Percentiles rank a stretch among this genome's conserved stretches.
Conservation (phyloP, 2,113 vertebrate genomes). For the Columba livia region DNA sequence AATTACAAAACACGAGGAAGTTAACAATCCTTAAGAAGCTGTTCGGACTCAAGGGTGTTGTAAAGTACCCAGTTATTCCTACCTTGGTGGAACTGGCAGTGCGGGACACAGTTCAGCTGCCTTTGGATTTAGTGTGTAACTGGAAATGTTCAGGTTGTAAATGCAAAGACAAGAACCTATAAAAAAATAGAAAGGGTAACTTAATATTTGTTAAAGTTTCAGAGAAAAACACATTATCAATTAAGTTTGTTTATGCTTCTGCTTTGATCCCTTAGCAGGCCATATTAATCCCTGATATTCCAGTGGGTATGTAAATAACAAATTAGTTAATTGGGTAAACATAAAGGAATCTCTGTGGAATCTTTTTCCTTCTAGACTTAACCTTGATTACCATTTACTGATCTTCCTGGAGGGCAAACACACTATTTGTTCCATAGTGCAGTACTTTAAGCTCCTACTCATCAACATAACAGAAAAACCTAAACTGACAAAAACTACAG, state of each 20-base stretch:
- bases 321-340: neutral
- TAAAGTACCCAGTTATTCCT: neutral
- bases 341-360: neutral
- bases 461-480: neutral
- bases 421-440: neutral
- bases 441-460: neutral
- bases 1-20: neutral
- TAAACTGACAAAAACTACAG: neutral
- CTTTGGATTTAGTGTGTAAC: slow-evolving; percentile 67
- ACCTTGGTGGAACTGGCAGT: slow-evolving; percentile 82
- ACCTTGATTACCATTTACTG: neutral
- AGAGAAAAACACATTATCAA: neutral
- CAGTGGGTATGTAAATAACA: neutral
- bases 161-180: slow-evolving; percentile 79
- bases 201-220: neutral
- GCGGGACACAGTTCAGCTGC: slow-evolving; percentile 72
- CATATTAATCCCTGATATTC: neutral
- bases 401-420: neutral
- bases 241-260: neutral
- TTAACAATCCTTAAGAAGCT: neutral
- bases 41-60: neutral
- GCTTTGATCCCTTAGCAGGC: neutral
- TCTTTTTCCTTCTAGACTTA: neutral
- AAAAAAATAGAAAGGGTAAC: neutral
- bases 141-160: slow-evolving; percentile 73